phyloP scores from a whole-genome alignment of 2,888 invertebrate species.

The Callyntrura guangdongensis region DNA sequence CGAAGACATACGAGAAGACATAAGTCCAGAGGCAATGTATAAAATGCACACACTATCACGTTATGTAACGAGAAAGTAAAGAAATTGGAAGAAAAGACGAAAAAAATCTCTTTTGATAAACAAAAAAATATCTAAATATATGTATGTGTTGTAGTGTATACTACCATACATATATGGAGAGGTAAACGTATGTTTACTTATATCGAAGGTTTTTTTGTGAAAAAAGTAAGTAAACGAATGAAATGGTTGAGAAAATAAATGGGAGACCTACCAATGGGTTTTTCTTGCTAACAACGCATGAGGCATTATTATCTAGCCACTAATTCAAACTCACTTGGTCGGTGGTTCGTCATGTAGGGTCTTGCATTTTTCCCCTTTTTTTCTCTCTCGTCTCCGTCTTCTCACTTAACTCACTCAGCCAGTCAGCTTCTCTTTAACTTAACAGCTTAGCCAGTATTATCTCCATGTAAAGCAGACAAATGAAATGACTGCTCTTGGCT shows the following conservation, averaged over 20 bases:
- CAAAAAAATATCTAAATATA: not conserved
- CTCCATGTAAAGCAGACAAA: slow-evolving; percentile 62
- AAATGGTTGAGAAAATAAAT: slow-evolving; percentile 79
- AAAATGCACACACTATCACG: too few species aligned
- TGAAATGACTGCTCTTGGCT: slow-evolving; percentile 61
- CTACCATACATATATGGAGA: not conserved
- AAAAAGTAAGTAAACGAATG: slow-evolving; percentile 68
- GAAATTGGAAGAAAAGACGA: not conserved
- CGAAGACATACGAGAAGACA: too few species aligned
- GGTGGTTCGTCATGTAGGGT: slow-evolving; percentile 84
- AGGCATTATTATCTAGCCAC: slow-evolving; percentile 84
- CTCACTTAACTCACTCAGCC: not conserved
- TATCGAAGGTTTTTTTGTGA: not conserved
- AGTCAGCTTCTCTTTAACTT: not conserved
- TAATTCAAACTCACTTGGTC: slow-evolving; percentile 84
- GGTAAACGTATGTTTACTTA: not conserved
- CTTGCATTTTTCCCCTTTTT: slow-evolving; percentile 69
- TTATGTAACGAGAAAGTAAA: too few species aligned
- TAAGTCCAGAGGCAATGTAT: too few species aligned
- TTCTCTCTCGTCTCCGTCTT: slow-evolving; percentile 13
- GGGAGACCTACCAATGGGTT: slow-evolving; percentile 83
- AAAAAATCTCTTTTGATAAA: slow-evolving; percentile 1
- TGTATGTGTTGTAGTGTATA: not conserved
- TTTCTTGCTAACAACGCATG: slow-evolving; percentile 81
- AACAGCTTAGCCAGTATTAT: slow-evolving; percentile 46